Conservation (phyloP, 1,140 invertebrate genomes). For the Drosophila asahinai region DNA sequence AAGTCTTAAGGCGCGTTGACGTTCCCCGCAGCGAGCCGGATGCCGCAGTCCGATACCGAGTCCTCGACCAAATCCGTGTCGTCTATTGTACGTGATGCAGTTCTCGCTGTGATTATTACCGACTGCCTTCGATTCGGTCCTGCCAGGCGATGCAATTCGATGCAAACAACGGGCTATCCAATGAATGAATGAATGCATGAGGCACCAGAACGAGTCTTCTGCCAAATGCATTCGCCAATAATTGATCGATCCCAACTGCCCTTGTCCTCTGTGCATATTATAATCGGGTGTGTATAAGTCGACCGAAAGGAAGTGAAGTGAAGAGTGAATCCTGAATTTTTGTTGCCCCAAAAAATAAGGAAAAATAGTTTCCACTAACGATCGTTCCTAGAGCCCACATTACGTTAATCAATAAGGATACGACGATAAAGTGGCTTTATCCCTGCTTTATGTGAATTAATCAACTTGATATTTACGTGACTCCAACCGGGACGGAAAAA, state of each 20-base stretch:
- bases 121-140: conserved; percentile 29
- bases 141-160: conserved; percentile 4
- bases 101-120: conserved; percentile 26
- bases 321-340: conserved; percentile 13
- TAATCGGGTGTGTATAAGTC: conserved; percentile 25
- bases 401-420: conserved; percentile 46
- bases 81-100: conserved; percentile 40
- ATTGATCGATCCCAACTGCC: conserved; percentile 33
- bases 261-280: conserved; percentile 23
- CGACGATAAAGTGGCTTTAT: conserved; percentile 22
- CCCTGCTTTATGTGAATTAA: conserved; percentile 42
- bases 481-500: conserved; percentile 17
- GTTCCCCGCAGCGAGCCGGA: conserved; percentile 46
- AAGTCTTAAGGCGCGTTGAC: conserved; percentile 71
- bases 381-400: conserved; percentile 43
- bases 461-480: conserved; percentile 51
- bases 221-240: conserved; percentile 31
- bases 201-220: conserved; percentile 13
- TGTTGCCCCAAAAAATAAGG: neutral
- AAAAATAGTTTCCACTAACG: conserved; percentile 25
- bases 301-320: neutral
- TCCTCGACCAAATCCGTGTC: conserved; percentile 41
- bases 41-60: conserved; percentile 11
- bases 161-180: conserved; percentile 8
- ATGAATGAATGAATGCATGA: conserved; percentile 35